Evolutionary conservation across 2,888 invertebrate species (phyloP), one percentile per base, ranked within the genome.

Genomic region (Alsophila aescularia): DNA sequence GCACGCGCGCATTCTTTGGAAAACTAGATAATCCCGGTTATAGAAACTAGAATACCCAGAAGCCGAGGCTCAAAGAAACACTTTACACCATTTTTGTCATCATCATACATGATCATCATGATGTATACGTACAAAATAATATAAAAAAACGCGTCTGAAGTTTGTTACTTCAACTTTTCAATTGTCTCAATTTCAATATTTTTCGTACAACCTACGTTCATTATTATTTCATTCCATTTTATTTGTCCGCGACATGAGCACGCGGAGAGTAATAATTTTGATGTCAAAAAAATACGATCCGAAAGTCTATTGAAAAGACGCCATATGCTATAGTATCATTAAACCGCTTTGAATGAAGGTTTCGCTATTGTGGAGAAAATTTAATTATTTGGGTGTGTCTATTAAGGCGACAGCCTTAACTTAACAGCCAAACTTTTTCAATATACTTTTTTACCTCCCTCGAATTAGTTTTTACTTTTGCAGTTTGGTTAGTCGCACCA

Each of bases 261-360:
- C 18, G 41, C 9, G 5, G 18, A 3, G 8, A 8, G 24, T 10
- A 36, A 50, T 52, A 8, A 52, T 43, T 54, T 54, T 52, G 18
- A 14, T 31, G 21, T n/a, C 29, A 44, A 56, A 69, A 72, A 70
- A 70, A 24, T 24, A 2, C 66, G 68, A 71, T 65, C 70, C 69
- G 58, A 70, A 64, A 41, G 58, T 72, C 74, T 72, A 78, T 80
- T 81, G 74, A 74, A 77, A 75, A 72, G 69, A 67, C 65, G 55
- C 80, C 87, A 88, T 84, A 85, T 87, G 88, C 73, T n/a, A n/a
- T n/a, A n/a, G 63, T 58, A 70, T 77, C 70, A 82, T 87, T 85
- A 83, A 78, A 62, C 67, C 49, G 62, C 57, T 58, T 64, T 80
- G 77, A 83, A 83, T 77, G 64, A 67, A 70, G 70, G 72, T 72